Evolutionary conservation across 2,113 vertebrate species (phyloP).

Genomic region (Aegotheles bennettii): DNA sequence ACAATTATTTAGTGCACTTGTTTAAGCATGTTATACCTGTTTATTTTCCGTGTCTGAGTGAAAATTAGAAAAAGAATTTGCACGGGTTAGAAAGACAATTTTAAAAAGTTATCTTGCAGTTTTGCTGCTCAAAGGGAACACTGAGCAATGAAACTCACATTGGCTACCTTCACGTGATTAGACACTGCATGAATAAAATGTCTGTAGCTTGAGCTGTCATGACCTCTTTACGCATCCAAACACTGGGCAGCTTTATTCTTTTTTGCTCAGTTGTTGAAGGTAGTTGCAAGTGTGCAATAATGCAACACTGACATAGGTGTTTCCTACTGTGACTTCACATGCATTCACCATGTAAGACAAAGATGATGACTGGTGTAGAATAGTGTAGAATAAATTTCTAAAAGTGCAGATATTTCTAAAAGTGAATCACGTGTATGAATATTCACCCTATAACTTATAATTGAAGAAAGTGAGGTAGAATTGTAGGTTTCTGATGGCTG

Average conservation of each 20-base stretch:
- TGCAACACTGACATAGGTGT: accelerated
- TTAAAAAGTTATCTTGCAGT: neutral
- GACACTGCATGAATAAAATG: neutral
- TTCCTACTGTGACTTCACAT: neutral
- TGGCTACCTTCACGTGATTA: neutral
- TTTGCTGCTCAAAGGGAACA: neutral
- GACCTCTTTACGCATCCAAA: neutral
- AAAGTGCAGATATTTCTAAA: no score
- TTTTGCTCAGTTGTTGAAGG: neutral
- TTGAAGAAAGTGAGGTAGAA: neutral
- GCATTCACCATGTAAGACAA: accelerated
- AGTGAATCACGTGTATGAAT: neutral
- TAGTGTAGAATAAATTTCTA: no score
- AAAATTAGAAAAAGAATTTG: neutral
- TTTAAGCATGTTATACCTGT: neutral
- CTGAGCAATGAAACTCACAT: neutral
- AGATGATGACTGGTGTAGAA: neutral
- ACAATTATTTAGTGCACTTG: neutral
- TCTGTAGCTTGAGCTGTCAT: neutral
- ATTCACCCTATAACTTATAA: neutral
- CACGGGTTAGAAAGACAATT: neutral
- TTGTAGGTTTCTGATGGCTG: neutral
- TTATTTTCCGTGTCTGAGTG: neutral
- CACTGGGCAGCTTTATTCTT: neutral
- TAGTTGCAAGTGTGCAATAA: neutral